Percentiles rank a stretch among this genome's conserved stretches.
These are phyloP conservation scores for Melanostigma gelatinosum DNA, from an alignment of 2,113 vertebrate species.

Conservation along the genomic window DNA sequence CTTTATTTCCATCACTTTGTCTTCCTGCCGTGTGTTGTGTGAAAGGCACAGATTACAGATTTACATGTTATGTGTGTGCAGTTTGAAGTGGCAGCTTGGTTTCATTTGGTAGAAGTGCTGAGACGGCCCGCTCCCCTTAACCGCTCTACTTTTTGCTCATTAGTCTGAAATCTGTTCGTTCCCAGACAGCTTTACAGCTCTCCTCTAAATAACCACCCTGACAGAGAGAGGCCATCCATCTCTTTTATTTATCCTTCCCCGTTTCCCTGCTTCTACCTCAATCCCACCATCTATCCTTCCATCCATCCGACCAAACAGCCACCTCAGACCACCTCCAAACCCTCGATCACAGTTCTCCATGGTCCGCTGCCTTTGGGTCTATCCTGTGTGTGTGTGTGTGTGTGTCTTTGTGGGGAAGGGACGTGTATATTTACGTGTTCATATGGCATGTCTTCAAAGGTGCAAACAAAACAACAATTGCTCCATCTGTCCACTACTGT, in stretches of 20 bases:
- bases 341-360: neutral
- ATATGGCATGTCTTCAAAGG: neutral
- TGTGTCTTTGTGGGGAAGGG: neutral
- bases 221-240: conserved; percentile 79
- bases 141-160: conserved; percentile 74
- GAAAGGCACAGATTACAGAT: neutral
- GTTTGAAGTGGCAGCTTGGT: conserved; percentile 50
- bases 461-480: neutral
- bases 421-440: neutral
- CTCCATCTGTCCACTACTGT: neutral
- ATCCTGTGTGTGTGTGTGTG: neutral
- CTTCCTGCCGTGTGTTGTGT: neutral
- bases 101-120: conserved; percentile 69
- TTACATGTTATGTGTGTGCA: neutral
- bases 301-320: conserved; percentile 9
- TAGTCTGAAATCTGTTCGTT: conserved; percentile 83
- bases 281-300: neutral
- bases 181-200: conserved; percentile 78
- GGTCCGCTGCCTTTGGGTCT: neutral
- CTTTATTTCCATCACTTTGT: neutral
- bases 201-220: conserved; percentile 80
- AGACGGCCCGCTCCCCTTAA: conserved; percentile 60
- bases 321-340: conserved; percentile 21
- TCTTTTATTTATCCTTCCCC: conserved; percentile 77
- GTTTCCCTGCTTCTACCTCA: conserved; percentile 30